Evolutionary conservation across 1,140 invertebrate genomes (phyloP).

Genomic region (Caenorhabditis elegans): WBcel235 BX284602.5:9512501-9513000

Average conservation of each 20-base stretch:
- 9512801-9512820: slow-evolving; percentile 76
- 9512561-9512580: neutral
- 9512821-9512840: slow-evolving; percentile 92
- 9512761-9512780: slow-evolving; percentile 53
- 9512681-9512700: slow-evolving; percentile 57
- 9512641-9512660: no score
- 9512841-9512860: slow-evolving; percentile 82
- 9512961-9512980: slow-evolving; percentile 68
- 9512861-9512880: slow-evolving; percentile 68
- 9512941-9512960: neutral
- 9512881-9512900: slow-evolving; percentile 69
- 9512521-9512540: neutral
- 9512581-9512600: neutral
- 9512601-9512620: neutral
- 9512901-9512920: slow-evolving; percentile 64
- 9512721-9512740: slow-evolving; percentile 60
- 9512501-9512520: neutral
- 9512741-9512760: slow-evolving; percentile 54
- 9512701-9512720: slow-evolving; percentile 60
- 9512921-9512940: neutral
- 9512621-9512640: neutral
- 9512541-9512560: neutral
- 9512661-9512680: slow-evolving; percentile 22
- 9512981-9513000: slow-evolving; percentile 78
- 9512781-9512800: slow-evolving; percentile 56